Evolutionary conservation across 2,113 vertebrate species (phyloP).

Genomic region (Sinocyclocheilus maitianheensis): DNA sequence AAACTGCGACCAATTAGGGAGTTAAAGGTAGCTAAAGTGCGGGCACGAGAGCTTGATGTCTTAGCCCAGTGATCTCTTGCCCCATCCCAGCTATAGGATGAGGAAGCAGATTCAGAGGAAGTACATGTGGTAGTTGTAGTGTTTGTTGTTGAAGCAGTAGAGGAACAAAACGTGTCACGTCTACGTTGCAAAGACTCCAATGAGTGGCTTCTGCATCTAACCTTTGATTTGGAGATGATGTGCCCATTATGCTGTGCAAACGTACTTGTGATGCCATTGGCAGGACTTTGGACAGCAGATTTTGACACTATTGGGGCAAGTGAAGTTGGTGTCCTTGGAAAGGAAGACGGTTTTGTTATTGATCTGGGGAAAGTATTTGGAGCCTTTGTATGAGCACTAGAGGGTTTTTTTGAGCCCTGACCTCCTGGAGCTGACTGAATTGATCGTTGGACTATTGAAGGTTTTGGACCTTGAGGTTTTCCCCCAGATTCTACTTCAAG

Average conservation of each 20-base stretch:
- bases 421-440: slow-evolving; percentile 65
- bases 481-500: slow-evolving; percentile 7
- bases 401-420: slow-evolving; percentile 53
- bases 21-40: slow-evolving; percentile 74
- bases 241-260: slow-evolving; percentile 75
- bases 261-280: slow-evolving; percentile 61
- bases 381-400: slow-evolving; percentile 61
- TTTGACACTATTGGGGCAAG: slow-evolving; percentile 65
- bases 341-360: slow-evolving; percentile 67
- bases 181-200: slow-evolving; percentile 88
- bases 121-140: slow-evolving; percentile 79
- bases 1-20: slow-evolving; percentile 90
- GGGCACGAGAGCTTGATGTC: slow-evolving; percentile 71
- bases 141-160: slow-evolving; percentile 70
- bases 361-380: slow-evolving; percentile 76
- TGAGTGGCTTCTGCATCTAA: slow-evolving; percentile 84
- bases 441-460: slow-evolving; percentile 10
- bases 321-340: slow-evolving; percentile 70
- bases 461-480: slow-evolving; percentile 29
- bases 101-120: slow-evolving; percentile 90
- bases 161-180: slow-evolving; percentile 74
- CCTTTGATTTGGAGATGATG: slow-evolving; percentile 56
- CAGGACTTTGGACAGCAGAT: slow-evolving; percentile 57
- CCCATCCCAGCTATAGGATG: slow-evolving; percentile 90
- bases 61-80: slow-evolving; percentile 78